Evolutionary conservation across 64 coral and sea anemone species (phyloP).

Genomic region (Porites australiensis): DNA sequence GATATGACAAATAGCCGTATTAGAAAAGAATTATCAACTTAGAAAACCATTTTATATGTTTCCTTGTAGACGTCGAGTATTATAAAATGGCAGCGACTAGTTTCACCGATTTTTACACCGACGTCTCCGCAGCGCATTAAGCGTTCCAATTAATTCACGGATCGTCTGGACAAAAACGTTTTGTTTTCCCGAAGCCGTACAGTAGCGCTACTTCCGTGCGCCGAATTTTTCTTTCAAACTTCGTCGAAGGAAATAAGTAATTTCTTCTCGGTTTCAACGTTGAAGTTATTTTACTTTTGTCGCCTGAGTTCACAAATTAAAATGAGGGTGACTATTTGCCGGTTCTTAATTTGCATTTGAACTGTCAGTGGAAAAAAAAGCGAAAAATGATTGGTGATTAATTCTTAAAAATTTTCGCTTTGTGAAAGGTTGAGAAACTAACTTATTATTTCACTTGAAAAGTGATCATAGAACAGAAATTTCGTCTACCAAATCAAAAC

Average conservation of each 20-base stretch:
- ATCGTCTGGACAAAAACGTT: background rate
- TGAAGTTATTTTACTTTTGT: background rate
- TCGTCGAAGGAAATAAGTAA: background rate
- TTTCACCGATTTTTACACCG: background rate
- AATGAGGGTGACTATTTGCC: background rate
- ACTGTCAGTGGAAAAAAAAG: slow-evolving; percentile 2
- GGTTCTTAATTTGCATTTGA: slow-evolving; percentile 13
- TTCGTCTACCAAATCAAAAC: background rate
- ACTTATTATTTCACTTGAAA: too few species aligned
- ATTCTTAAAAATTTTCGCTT: background rate
- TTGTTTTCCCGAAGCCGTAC: background rate
- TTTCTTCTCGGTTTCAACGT: background rate
- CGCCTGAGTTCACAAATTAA: slow-evolving; percentile 1
- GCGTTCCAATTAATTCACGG: background rate
- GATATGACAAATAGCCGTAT: background rate
- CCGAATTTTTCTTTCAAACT: background rate
- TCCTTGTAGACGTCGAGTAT: background rate
- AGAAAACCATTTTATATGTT: background rate
- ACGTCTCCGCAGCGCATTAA: background rate
- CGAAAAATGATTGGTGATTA: slow-evolving; percentile 6
- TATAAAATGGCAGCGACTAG: background rate
- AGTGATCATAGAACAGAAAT: too few species aligned
- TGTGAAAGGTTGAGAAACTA: background rate
- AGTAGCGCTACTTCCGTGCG: background rate
- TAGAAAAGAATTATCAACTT: background rate